These are phyloP conservation scores for Ernsta delagoae DNA, from an alignment of 2,888 invertebrate species.

Conservation along the genomic window DNA sequence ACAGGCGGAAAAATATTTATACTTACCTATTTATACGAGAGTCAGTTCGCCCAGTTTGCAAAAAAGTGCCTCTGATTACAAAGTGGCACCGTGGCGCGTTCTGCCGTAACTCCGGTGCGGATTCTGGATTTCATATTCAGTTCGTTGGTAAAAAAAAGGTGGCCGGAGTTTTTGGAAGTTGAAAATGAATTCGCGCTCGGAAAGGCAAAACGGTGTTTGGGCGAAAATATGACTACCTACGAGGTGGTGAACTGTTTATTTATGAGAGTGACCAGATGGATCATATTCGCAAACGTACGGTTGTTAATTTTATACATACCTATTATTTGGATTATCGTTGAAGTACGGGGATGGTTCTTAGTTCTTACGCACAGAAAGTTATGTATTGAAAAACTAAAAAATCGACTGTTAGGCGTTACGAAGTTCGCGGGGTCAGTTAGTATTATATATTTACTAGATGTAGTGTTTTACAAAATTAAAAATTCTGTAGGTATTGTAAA, in stretches of 20 bases:
- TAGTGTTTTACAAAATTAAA: too few species aligned
- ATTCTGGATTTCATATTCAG: conserved; percentile 67
- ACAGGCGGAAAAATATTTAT: conserved; percentile 38
- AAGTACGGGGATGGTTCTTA: too few species aligned
- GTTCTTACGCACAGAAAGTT: too few species aligned
- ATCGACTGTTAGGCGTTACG: too few species aligned
- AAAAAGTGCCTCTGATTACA: conserved; percentile 37
- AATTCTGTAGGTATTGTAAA: too few species aligned
- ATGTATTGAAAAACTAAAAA: too few species aligned
- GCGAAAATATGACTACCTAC: conserved; percentile 27
- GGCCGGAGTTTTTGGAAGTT: conserved; percentile 60
- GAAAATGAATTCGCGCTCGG: conserved; percentile 66
- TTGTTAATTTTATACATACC: too few species aligned
- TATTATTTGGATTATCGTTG: too few species aligned
- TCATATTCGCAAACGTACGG: neutral
- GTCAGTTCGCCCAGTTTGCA: conserved; percentile 22
- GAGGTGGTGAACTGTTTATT: conserved; percentile 33
- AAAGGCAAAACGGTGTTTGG: conserved; percentile 39
- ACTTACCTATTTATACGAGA: conserved; percentile 6
- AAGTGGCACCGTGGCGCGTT: conserved; percentile 32
- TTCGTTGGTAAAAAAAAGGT: conserved; percentile 55
- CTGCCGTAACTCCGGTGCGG: conserved; percentile 39
- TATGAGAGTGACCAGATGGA: neutral
- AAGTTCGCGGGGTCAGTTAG: too few species aligned
- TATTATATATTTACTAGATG: too few species aligned